A percentile compares a stretch with the other conserved stretches of the same genome.
Conservation (phyloP, 2,888 invertebrate species). For the Torymus auratus region DNA sequence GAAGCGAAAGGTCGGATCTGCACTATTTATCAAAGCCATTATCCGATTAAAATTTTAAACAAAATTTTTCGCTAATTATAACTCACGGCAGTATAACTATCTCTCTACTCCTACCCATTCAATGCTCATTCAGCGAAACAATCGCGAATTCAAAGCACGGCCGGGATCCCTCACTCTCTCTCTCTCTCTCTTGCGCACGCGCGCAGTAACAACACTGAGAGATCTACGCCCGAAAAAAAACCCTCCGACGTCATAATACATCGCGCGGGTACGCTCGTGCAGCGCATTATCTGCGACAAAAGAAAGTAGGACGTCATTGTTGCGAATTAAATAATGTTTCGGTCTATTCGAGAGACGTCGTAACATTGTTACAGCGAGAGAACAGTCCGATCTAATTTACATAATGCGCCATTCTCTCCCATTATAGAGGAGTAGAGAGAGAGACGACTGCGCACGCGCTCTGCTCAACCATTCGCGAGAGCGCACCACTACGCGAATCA, state of each 20-base stretch:
- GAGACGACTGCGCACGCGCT: background rate
- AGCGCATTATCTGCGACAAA: background rate
- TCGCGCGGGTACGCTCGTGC: background rate
- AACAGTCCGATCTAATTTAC: conserved; percentile 36
- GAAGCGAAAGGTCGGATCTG: conserved; percentile 6
- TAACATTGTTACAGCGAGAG: conserved; percentile 43
- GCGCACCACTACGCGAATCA: no score
- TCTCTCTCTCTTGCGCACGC: no score
- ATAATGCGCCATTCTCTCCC: conserved; percentile 42
- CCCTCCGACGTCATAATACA: no score
- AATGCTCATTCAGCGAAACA: background rate
- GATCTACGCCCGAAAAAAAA: no score
- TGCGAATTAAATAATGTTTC: conserved; percentile 44
- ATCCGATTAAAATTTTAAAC: no score
- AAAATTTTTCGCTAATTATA: no score
- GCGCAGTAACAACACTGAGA: no score
- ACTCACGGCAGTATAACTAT: background rate
- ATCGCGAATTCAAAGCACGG: conserved; percentile 6
- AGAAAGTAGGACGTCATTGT: conserved; percentile 40
- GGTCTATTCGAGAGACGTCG: conserved; percentile 2
- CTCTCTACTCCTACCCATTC: background rate
- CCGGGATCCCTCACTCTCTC: background rate
- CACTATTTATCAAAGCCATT: background rate
- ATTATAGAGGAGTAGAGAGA: conserved; percentile 13
- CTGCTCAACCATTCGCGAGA: no score